Percentiles rank a stretch among this genome's conserved stretches.
Conservation (phyloP, 2,888 invertebrate genomes). For the Lepetodrilus schrolli region DNA sequence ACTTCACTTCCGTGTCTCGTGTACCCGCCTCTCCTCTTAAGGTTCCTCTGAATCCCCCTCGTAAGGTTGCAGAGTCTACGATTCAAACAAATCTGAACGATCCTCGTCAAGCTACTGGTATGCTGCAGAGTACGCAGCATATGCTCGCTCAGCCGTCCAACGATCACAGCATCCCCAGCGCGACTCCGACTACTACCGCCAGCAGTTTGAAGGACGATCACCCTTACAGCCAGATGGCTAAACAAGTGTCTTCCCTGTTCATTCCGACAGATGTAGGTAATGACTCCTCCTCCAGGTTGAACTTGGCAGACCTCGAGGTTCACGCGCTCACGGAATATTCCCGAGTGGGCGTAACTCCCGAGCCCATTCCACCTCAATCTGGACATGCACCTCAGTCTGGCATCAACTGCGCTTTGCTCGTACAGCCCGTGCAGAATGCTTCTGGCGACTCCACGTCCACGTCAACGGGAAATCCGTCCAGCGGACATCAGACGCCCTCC, state of each 20-base stretch:
- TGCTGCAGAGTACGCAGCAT: neutral
- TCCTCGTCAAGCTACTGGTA: neutral
- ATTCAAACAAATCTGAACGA: too few species aligned
- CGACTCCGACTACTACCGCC: neutral
- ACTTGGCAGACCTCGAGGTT: neutral
- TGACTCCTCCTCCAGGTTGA: neutral
- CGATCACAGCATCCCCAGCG: neutral
- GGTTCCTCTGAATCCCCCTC: neutral
- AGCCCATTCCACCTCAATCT: too few species aligned
- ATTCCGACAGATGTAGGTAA: neutral
- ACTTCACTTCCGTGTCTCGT: neutral
- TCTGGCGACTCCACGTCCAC: too few species aligned
- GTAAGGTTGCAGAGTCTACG: too few species aligned
- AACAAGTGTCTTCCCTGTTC: neutral
- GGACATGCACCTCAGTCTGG: neutral
- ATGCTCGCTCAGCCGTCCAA: neutral
- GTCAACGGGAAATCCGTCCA: neutral
- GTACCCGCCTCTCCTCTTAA: neutral
- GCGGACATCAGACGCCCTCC: slow-evolving; percentile 6
- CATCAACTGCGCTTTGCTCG: neutral
- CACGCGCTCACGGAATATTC: neutral
- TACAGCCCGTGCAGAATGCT: neutral
- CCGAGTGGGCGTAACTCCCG: too few species aligned
- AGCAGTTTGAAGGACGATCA: neutral
- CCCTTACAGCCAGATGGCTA: neutral